These are phyloP conservation scores for Myotis davidii DNA, from an alignment of 2,113 vertebrate species.

Conservation along the genomic window DNA sequence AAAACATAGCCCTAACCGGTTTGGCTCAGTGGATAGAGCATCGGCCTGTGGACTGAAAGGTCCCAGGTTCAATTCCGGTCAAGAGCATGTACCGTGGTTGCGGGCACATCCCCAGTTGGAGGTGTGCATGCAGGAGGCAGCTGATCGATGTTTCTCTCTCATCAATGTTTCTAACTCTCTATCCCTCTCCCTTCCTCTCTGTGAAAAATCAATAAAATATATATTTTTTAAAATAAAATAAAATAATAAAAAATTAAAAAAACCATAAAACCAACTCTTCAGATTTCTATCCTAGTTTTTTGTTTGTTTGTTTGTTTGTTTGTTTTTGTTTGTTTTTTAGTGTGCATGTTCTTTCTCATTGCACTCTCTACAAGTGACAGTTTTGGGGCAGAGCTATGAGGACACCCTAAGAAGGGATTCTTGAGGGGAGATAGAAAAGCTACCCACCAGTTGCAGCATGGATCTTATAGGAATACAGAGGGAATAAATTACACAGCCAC, in stretches of 20 bases:
- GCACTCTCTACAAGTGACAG: neutral
- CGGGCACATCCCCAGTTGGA: too few species aligned
- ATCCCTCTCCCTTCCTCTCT: too few species aligned
- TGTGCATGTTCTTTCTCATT: neutral
- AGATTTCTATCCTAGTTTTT: neutral
- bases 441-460: neutral
- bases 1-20: neutral
- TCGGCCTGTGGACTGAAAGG: too few species aligned
- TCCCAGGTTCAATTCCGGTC: too few species aligned
- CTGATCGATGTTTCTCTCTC: too few species aligned
- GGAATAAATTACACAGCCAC: slow-evolving; percentile 22
- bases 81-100: too few species aligned
- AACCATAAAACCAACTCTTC: neutral
- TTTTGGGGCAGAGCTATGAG: neutral
- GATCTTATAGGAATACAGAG: neutral
- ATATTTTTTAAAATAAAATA: too few species aligned
- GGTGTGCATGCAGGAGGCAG: too few species aligned
- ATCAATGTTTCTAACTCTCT: too few species aligned
- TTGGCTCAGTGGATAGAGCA: too few species aligned
- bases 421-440: neutral
- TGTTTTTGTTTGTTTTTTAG: neutral
- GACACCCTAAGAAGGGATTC: neutral
- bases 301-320: too few species aligned
- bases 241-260: neutral
- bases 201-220: too few species aligned